Percentiles rank a stretch among this genome's conserved stretches.
phyloP scores from a whole-genome alignment of 2,113 vertebrate species.

The Myiopsitta monachus region DNA sequence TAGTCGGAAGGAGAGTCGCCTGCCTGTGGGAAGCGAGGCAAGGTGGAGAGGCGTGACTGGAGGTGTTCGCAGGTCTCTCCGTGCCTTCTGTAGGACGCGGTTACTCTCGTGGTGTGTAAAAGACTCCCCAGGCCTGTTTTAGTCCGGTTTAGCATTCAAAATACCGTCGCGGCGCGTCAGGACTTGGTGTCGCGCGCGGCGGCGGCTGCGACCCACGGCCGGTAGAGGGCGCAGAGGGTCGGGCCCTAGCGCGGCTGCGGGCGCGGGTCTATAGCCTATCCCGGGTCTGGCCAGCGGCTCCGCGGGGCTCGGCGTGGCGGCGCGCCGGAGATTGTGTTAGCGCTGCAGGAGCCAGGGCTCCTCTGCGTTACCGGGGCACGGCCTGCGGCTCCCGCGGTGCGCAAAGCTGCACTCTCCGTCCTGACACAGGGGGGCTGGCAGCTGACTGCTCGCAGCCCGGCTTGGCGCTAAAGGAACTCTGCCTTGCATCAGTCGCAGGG shows the following conservation, averaged over 20 bases:
- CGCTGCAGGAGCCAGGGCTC: not conserved
- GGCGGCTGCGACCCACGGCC: not conserved
- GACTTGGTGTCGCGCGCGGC: not conserved
- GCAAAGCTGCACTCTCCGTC: fast-evolving
- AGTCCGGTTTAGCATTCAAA: fast-evolving
- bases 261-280: not conserved
- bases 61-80: fast-evolving
- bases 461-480: not conserved
- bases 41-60: not conserved
- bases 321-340: not conserved
- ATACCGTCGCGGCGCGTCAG: fast-evolving
- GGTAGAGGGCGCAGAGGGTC: not conserved
- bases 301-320: too few relatives aligned
- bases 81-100: not conserved
- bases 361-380: not conserved
- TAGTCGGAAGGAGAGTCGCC: not conserved
- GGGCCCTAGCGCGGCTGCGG: not conserved
- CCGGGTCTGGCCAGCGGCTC: too few relatives aligned
- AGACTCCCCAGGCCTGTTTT: fast-evolving
- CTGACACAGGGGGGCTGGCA: too few relatives aligned
- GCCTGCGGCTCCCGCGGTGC: not conserved
- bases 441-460: not conserved
- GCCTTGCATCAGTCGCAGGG: not conserved
- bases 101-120: fast-evolving
- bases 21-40: fast-evolving